Evolutionary conservation across 2,113 vertebrate genomes (phyloP).

Genomic region (Hemiscyllium ocellatum): DNA sequence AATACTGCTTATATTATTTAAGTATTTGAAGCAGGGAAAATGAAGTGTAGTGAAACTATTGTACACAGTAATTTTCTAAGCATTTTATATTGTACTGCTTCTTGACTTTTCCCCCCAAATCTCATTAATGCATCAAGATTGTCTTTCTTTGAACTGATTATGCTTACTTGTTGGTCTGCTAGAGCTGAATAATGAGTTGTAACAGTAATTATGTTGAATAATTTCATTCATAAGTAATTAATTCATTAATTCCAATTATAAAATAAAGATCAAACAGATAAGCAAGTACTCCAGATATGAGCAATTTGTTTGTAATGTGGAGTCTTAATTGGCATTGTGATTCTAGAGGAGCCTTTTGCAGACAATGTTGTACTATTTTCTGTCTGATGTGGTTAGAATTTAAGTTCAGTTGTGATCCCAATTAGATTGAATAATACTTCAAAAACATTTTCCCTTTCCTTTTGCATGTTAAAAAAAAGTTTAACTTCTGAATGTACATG

Average conservation of each 20-base stretch:
- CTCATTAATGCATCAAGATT: background rate
- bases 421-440: background rate
- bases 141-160: background rate
- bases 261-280: background rate
- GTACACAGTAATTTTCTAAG: background rate
- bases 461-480: background rate
- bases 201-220: background rate
- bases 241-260: background rate
- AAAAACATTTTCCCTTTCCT: background rate
- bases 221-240: background rate
- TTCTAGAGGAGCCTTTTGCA: background rate
- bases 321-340: background rate
- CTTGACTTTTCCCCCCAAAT: background rate
- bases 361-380: background rate
- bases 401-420: background rate
- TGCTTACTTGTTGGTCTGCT: background rate
- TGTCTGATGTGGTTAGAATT: background rate
- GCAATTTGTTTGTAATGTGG: background rate
- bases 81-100: background rate
- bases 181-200: background rate
- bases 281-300: background rate
- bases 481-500: background rate
- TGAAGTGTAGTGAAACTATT: background rate
- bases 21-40: background rate
- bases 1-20: background rate